phyloP scores from a whole-genome alignment of 2,113 vertebrate genomes.

The Eubucco bourcierii region DNA sequence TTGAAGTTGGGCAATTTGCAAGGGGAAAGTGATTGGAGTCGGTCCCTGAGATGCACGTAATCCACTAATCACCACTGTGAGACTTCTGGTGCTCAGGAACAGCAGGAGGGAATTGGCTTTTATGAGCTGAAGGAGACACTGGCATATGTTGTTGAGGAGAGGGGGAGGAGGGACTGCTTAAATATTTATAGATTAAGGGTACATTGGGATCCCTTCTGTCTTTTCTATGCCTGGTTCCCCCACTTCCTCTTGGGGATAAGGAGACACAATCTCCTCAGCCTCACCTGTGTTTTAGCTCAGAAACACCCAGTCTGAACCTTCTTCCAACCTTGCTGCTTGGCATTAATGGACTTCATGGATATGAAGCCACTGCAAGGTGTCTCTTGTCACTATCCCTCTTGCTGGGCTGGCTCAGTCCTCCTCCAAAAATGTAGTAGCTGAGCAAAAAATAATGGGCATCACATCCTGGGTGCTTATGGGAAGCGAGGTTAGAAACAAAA shows the following conservation, averaged over 20 bases:
- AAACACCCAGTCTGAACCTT: background rate
- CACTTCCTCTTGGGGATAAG: background rate
- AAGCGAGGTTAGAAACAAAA: background rate
- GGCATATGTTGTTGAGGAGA: conserved; percentile 60
- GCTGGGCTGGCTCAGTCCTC: background rate
- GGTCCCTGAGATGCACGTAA: conserved; percentile 74
- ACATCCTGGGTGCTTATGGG: background rate
- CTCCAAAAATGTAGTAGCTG: background rate
- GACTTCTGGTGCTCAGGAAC: conserved; percentile 59
- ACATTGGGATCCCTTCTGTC: conserved; percentile 31
- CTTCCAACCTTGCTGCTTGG: background rate
- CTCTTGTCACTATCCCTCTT: fast-evolving
- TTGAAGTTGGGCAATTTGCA: conserved; percentile 75
- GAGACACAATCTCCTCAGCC: background rate
- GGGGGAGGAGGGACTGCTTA: conserved; percentile 49
- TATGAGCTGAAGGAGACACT: conserved; percentile 62
- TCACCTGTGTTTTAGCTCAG: background rate
- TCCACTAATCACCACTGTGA: conserved; percentile 74
- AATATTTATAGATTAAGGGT: conserved; percentile 68
- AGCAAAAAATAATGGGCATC: background rate
- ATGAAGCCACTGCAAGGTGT: background rate
- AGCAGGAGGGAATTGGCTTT: conserved; percentile 67
- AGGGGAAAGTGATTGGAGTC: conserved; percentile 76
- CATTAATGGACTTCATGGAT: background rate
- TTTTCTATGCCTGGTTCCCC: conserved; percentile 2